Evolutionary conservation across 2,797 vertebrate species (phyloP).

Genomic region (Todus mexicanus): DNA sequence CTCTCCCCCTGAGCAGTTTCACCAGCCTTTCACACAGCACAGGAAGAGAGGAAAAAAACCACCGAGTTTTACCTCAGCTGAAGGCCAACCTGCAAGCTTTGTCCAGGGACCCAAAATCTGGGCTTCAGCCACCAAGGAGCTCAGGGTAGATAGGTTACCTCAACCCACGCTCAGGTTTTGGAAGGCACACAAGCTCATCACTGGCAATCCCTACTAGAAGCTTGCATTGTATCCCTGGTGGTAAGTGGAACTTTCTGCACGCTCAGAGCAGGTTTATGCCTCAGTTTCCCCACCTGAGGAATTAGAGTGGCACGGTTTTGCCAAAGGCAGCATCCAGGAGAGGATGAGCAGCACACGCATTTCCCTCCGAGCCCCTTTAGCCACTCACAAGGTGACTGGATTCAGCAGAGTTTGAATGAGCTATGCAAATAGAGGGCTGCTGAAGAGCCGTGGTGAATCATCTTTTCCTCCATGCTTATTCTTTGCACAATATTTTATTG

Average conservation of each 20-base stretch:
- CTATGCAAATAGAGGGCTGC: background rate
- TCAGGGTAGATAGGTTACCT: background rate
- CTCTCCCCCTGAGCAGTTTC: background rate
- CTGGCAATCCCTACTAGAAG: no score
- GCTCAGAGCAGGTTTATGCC: background rate
- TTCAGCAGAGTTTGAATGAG: background rate
- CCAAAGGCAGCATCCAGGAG: background rate
- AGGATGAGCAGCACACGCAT: accelerated
- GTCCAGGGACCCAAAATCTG: background rate
- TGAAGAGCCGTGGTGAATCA: background rate
- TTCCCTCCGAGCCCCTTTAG: background rate
- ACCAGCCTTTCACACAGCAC: background rate
- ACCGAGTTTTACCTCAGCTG: background rate
- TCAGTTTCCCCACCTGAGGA: background rate
- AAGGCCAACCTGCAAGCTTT: background rate
- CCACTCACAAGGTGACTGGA: background rate
- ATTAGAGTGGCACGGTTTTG: background rate
- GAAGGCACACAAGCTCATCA: background rate
- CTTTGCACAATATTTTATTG: background rate
- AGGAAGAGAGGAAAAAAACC: background rate
- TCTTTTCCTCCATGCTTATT: background rate
- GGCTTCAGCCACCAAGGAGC: background rate
- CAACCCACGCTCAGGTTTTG: background rate
- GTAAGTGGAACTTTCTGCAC: background rate
- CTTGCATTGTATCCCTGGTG: background rate